These are phyloP conservation scores for Sebastes fasciatus DNA, from an alignment of 2,113 vertebrate genomes.

Conservation along the genomic window DNA sequence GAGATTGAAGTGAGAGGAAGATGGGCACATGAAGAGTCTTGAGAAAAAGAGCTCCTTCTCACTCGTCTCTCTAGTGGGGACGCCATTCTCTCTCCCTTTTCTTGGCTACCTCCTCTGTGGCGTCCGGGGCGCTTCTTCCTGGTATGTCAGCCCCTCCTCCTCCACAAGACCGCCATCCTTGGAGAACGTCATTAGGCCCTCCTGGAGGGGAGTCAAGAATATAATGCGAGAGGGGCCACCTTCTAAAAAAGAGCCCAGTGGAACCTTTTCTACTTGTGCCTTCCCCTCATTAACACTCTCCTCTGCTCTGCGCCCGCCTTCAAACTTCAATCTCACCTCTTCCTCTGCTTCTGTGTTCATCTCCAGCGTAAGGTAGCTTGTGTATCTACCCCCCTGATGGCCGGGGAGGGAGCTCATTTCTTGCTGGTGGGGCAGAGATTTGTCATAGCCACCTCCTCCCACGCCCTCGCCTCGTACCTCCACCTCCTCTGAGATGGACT, in stretches of 20 bases:
- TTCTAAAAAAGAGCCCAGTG: slow-evolving; percentile 84
- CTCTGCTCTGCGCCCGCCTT: slow-evolving; percentile 68
- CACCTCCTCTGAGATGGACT: slow-evolving; percentile 59
- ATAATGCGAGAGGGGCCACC: slow-evolving; percentile 91
- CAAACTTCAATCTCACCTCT: slow-evolving; percentile 66
- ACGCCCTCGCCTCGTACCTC: slow-evolving; percentile 29
- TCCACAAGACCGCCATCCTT: slow-evolving; percentile 82
- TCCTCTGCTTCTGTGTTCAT: slow-evolving; percentile 50
- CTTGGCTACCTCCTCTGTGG: slow-evolving; percentile 58
- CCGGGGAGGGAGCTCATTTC: slow-evolving; percentile 83
- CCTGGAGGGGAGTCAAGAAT: slow-evolving; percentile 95
- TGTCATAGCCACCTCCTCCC: slow-evolving; percentile 71
- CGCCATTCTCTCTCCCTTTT: slow-evolving; percentile 63
- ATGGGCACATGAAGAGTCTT: slow-evolving; percentile 83
- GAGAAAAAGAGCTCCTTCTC: slow-evolving; percentile 90
- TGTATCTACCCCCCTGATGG: slow-evolving; percentile 16
- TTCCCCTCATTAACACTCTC: slow-evolving; percentile 91
- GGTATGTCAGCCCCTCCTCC: slow-evolving; percentile 70
- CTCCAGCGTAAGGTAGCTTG: slow-evolving; percentile 25
- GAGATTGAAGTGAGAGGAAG: slow-evolving; percentile 87
- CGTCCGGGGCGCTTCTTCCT: slow-evolving; percentile 38
- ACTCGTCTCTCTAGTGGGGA: slow-evolving; percentile 77
- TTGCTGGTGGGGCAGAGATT: slow-evolving; percentile 82
- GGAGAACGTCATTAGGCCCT: slow-evolving; percentile 89
- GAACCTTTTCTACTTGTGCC: slow-evolving; percentile 84